Evolutionary conservation across 2,888 invertebrate species (phyloP).

Genomic region (Trilocha varians): DNA sequence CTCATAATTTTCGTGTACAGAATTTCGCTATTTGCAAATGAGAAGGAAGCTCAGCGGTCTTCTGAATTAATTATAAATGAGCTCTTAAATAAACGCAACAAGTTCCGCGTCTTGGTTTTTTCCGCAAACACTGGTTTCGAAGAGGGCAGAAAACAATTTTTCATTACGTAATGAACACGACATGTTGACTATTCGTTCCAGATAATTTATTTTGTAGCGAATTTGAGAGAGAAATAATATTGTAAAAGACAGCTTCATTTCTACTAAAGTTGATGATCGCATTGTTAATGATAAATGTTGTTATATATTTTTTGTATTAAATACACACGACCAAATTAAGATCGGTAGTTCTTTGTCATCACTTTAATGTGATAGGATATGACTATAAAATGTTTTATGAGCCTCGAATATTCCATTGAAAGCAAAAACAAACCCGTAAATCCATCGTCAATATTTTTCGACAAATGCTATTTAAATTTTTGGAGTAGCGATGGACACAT

Average conservation of each 20-base stretch:
- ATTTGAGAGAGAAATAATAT: no score
- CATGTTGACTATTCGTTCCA: constrained; percentile 4
- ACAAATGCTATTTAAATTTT: neutral
- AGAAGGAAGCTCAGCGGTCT: constrained; percentile 6
- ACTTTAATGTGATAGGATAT: no score
- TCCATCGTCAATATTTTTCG: neutral
- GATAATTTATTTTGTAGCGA: no score
- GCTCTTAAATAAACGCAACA: constrained; percentile 15
- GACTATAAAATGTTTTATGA: no score
- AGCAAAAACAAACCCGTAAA: no score
- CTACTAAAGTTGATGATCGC: no score
- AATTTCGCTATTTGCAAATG: neutral
- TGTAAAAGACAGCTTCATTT: no score
- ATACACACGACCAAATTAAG: no score
- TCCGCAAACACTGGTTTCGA: constrained; percentile 12
- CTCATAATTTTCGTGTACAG: neutral
- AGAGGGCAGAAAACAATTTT: constrained; percentile 4
- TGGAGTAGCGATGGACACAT: neutral
- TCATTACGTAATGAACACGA: constrained; percentile 15
- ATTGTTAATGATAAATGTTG: no score
- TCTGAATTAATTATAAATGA: constrained; percentile 17
- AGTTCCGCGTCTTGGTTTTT: constrained; percentile 19
- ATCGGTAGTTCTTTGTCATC: no score
- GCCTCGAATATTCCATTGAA: no score
- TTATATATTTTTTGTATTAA: no score